Evolutionary conservation across 2,888 invertebrate species (phyloP), one percentile per base, ranked within the genome.

Genomic region (Megastigmus dorsalis): DNA sequence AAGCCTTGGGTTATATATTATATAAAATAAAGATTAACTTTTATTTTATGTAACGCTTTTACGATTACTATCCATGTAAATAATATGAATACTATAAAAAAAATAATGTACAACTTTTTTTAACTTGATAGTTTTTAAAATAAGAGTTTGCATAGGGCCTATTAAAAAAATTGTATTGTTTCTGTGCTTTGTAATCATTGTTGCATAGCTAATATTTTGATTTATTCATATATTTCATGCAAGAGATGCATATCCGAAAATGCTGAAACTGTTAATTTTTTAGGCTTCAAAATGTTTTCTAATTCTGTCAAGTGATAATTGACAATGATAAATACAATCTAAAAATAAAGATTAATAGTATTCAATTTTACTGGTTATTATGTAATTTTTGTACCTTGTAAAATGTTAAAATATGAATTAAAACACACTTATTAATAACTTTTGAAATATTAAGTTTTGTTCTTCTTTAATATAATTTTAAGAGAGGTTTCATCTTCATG

Each of bases 71-170:
- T 43, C 43, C 43, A 60, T 60, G 43, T 60, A 43, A 43, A 28
- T 54, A 54, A 54, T 43, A 60, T 57, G 57, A 57, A 57, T 43
- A 60, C 28, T 28, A 41, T 57, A 57, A 20, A 9, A 43, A 43
- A 3, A 60, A 3, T 28, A 60, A 60, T 57, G 57, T 57, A 38
- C 6, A 57, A 50, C 57, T 18, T 38, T 55, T 55, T 57, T 38
- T 38, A 38, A 36, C 23, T 57, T 23, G 20, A 57, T 57, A 38
- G 38, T 57, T 57, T 57, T 20, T 18, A 23, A 57, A 57, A 36
- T 55, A 55, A 50, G 13, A 50, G 10, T 50, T 20, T 55, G n/a
- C 18, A 38, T 41, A 57, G 57, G 23, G 41, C 3, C 20, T 36
- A 57, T 10, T 13, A 41, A 57, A 38, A 23, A 41, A 36, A 55